Conservation (phyloP, 2,888 invertebrate genomes). For the Smittia aterrima region DNA sequence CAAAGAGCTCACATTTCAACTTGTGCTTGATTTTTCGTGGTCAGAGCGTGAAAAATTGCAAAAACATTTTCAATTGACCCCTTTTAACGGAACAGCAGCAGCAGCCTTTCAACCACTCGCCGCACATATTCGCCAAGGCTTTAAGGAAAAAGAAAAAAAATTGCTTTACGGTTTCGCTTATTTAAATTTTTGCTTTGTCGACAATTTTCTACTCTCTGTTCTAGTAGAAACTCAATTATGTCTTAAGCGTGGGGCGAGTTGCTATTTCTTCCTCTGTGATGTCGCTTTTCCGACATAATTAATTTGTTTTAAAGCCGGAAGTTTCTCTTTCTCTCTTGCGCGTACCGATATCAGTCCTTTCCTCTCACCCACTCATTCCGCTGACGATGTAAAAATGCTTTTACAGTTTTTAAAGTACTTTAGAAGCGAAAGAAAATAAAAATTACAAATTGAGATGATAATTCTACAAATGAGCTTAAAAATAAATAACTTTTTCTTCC, state of each 20-base stretch:
- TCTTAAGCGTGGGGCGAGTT: not conserved
- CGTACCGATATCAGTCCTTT: not conserved
- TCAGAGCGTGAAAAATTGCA: not conserved
- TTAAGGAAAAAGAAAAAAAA: not conserved
- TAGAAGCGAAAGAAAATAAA: slow-evolving; percentile 2
- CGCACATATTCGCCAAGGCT: not conserved
- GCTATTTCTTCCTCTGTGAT: not conserved
- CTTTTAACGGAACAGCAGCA: not conserved
- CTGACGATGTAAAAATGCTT: slow-evolving; percentile 18
- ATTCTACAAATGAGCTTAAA: slow-evolving; percentile 23
- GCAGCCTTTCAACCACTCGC: no score
- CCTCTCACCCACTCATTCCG: not conserved
- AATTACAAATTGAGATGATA: slow-evolving; percentile 14
- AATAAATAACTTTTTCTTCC: not conserved
- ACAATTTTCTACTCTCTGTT: not conserved
- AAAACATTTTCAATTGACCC: slow-evolving; percentile 8
- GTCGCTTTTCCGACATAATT: slow-evolving; percentile 12
- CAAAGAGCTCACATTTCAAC: slow-evolving; percentile 36
- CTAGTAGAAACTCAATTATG: slow-evolving; percentile 23
- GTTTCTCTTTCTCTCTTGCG: slow-evolving; percentile 3
- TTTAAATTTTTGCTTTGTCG: slow-evolving; percentile 17
- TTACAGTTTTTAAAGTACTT: not conserved
- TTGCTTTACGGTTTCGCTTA: slow-evolving; percentile 8
- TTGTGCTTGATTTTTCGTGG: slow-evolving; percentile 14
- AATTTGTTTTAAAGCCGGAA: slow-evolving; percentile 15